phyloP scores from a whole-genome alignment of 1,140 invertebrate species.

The Drosophila erecta region DNA sequence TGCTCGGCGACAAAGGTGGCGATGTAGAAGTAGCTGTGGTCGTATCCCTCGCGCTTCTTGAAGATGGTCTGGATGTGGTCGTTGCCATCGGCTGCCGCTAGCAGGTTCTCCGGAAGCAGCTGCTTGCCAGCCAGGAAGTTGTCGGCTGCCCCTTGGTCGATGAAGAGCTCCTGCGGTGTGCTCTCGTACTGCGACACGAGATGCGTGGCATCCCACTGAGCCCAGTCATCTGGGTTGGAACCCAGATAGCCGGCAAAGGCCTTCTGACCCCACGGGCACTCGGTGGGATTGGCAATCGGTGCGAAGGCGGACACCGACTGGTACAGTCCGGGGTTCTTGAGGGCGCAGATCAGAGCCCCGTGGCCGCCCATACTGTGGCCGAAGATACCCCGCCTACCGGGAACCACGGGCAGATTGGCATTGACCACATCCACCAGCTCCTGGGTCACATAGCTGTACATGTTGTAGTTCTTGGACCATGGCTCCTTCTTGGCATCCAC shows the following conservation, averaged over 20 bases:
- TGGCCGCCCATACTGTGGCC: constrained; percentile 99
- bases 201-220: constrained; percentile 94
- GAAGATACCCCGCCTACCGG: constrained; percentile 91
- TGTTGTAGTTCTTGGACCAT: constrained; percentile 97
- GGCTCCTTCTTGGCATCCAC: constrained; percentile 95
- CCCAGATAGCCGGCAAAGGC: constrained; percentile 96
- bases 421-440: constrained; percentile 94
- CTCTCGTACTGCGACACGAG: constrained; percentile 94
- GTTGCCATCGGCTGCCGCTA: constrained; percentile 89
- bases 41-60: constrained; percentile 94
- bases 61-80: constrained; percentile 90
- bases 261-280: constrained; percentile 95
- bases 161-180: constrained; percentile 92
- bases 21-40: constrained; percentile 98
- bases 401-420: constrained; percentile 88
- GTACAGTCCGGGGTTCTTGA: constrained; percentile 96
- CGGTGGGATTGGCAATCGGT: constrained; percentile 95
- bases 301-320: constrained; percentile 98
- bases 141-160: constrained; percentile 95
- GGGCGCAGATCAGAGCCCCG: constrained; percentile 95
- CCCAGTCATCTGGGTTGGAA: constrained; percentile 89
- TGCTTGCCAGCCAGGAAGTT: constrained; percentile 92
- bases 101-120: constrained; percentile 94
- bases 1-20: constrained; percentile 97
- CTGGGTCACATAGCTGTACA: constrained; percentile 98